These are phyloP conservation scores for Thalassophryne amazonica DNA, from an alignment of 2,797 vertebrate species.

Conservation along the genomic window DNA sequence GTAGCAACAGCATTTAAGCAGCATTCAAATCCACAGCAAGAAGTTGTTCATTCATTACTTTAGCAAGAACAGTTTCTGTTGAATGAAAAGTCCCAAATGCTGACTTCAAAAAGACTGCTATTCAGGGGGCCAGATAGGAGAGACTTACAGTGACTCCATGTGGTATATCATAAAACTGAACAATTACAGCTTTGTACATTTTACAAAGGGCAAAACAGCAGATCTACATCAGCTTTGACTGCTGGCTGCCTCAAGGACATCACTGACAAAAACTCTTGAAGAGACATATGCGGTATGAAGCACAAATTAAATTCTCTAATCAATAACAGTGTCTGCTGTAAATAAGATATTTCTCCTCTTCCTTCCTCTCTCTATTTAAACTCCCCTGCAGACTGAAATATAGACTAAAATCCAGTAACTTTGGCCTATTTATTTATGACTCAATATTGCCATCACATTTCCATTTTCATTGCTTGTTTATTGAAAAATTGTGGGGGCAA, in stretches of 20 bases:
- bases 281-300: constrained; percentile 50
- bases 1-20: no score
- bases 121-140: neutral
- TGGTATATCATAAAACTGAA: constrained; percentile 20
- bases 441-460: constrained; percentile 48
- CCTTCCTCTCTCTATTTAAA: constrained; percentile 9
- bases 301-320: constrained; percentile 69
- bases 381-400: constrained; percentile 17
- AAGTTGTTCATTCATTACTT: no score
- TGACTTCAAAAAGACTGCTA: no score
- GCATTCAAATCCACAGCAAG: no score
- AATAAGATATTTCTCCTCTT: constrained; percentile 61
- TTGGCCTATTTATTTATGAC: constrained; percentile 32
- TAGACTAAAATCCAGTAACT: constrained; percentile 24
- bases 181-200: neutral
- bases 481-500: constrained; percentile 14
- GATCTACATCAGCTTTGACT: constrained; percentile 23
- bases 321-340: constrained; percentile 67
- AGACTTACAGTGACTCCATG: constrained; percentile 6
- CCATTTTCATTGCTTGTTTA: constrained; percentile 67
- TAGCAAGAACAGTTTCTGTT: no score
- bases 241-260: constrained; percentile 39
- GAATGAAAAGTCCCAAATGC: no score
- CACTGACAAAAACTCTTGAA: constrained; percentile 31
- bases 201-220: constrained; percentile 1